Evolutionary conservation across 2,888 invertebrate genomes (phyloP).

Genomic region (Dysmachus trigonus): DNA sequence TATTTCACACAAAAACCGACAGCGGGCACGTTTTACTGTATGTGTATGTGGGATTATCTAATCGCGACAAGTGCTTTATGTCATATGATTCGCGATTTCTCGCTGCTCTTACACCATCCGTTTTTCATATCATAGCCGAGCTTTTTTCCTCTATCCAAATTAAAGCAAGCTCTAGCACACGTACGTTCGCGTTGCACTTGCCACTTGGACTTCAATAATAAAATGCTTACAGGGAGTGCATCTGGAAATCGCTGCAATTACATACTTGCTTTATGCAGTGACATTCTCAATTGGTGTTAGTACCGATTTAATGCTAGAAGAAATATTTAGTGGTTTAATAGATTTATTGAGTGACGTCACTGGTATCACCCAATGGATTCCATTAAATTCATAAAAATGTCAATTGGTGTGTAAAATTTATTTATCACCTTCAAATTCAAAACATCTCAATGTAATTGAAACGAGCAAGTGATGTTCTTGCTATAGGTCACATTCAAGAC

Average conservation of each 20-base stretch:
- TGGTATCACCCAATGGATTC: not conserved
- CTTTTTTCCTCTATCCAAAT: not conserved
- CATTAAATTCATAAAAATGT: not conserved
- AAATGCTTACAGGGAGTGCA: not conserved
- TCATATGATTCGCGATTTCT: slow-evolving; percentile 17
- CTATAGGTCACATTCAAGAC: not conserved
- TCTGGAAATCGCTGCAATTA: slow-evolving; percentile 18
- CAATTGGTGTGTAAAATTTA: not conserved
- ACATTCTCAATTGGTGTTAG: not conserved
- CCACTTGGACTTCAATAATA: not conserved
- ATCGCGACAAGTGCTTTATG: slow-evolving; percentile 13
- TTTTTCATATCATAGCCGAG: not conserved
- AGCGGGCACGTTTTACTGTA: not conserved
- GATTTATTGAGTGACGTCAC: not conserved
- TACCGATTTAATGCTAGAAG: not conserved
- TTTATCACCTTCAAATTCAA: not conserved
- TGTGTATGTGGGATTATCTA: slow-evolving; percentile 9
- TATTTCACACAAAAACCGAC: not conserved
- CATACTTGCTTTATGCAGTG: not conserved
- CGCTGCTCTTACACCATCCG: not conserved
- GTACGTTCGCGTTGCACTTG: not conserved
- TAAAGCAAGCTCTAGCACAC: not conserved
- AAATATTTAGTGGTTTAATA: not conserved
- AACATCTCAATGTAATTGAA: not conserved
- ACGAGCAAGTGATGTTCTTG: not conserved